phyloP scores from a whole-genome alignment of 2,888 invertebrate species.

The Drosophila barbarae region DNA sequence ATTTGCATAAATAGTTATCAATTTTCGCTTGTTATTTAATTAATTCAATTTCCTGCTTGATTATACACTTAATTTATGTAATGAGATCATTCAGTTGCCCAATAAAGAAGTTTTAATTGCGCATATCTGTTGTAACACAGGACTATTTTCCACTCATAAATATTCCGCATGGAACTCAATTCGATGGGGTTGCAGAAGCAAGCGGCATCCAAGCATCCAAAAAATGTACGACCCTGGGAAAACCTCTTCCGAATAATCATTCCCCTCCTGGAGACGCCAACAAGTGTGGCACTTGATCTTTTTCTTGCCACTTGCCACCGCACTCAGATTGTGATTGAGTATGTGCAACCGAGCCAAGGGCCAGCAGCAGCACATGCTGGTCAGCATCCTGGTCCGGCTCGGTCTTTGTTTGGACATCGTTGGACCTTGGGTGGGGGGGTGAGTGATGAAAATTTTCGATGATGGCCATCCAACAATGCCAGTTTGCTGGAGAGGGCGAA shows the following conservation, averaged over 20 bases:
- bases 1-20: slow-evolving; percentile 11
- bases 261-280: slow-evolving; percentile 65
- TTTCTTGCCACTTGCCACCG: slow-evolving; percentile 57
- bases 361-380: slow-evolving; percentile 16
- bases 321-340: slow-evolving; percentile 54
- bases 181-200: background rate
- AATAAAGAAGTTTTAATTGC: background rate
- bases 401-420: slow-evolving; percentile 32
- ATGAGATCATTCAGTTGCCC: background rate
- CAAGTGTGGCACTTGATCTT: slow-evolving; percentile 73
- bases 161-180: background rate
- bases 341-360: slow-evolving; percentile 40
- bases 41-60: background rate
- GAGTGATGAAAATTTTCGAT: slow-evolving; percentile 48
- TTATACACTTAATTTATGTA: slow-evolving; percentile 1
- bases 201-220: background rate
- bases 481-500: slow-evolving; percentile 40
- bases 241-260: slow-evolving; percentile 24
- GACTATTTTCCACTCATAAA: background rate
- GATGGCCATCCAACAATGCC: slow-evolving; percentile 48
- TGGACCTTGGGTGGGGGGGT: slow-evolving; percentile 5
- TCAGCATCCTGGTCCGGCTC: slow-evolving; percentile 8
- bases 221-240: background rate
- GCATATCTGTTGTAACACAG: background rate
- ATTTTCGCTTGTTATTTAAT: background rate